Conservation (phyloP, 2,113 vertebrate genomes). For the Datnioides undecimradiatus region DNA sequence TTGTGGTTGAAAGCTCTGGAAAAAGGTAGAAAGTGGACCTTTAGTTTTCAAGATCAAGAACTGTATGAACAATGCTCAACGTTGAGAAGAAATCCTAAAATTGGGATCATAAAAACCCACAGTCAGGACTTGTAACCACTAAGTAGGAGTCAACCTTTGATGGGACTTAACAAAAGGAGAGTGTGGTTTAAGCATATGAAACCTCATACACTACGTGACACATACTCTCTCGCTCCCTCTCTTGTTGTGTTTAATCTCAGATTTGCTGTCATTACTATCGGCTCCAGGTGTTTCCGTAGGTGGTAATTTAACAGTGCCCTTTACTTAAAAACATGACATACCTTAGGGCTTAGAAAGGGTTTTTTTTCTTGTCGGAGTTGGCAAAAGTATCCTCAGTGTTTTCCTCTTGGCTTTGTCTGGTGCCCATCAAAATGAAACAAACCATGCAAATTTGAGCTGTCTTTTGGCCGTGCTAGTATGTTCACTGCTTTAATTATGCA, state of each 20-base stretch:
- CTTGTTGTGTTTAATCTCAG: constrained; percentile 39
- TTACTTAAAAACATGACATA: constrained; percentile 48
- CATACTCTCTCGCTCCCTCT: constrained; percentile 5
- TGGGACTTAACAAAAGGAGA: constrained; percentile 8
- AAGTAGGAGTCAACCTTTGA: constrained; percentile 15
- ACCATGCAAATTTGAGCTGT: constrained; percentile 17
- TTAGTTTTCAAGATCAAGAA: not conserved
- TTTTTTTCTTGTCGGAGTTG: constrained; percentile 7
- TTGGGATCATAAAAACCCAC: not conserved
- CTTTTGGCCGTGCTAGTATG: not conserved
- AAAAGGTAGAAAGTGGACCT: not conserved
- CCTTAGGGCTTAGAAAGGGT: constrained; percentile 40
- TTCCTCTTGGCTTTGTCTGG: constrained; percentile 29
- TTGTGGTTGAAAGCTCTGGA: not conserved
- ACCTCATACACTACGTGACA: constrained; percentile 1
- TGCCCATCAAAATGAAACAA: constrained; percentile 19
- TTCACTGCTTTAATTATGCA: constrained; percentile 43
- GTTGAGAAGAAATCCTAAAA: not conserved
- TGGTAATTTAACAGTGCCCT: constrained; percentile 54
- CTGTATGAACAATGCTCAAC: not conserved
- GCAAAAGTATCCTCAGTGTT: not conserved
- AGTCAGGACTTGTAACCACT: not conserved
- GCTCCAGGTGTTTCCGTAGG: constrained; percentile 65
- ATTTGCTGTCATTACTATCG: constrained; percentile 54
- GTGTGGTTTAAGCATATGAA: constrained; percentile 24